Conservation (phyloP, 64 coral and sea anemone genomes). For the Orbicella faveolata region DNA sequence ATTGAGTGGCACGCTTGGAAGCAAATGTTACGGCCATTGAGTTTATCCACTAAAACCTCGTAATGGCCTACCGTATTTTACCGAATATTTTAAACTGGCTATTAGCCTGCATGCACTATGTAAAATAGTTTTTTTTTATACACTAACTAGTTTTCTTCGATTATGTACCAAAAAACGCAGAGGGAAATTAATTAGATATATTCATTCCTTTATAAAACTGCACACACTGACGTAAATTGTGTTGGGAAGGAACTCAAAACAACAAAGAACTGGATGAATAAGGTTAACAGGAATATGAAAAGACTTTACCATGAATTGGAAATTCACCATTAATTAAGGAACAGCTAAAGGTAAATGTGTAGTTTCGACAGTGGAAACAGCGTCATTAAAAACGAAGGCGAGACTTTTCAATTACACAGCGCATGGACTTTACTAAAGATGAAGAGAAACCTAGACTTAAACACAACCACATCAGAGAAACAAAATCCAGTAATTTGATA, state of each 20-base stretch:
- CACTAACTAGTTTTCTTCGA: not conserved
- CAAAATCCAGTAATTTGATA: no score
- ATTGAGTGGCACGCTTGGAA: not conserved
- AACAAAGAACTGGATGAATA: conserved; percentile 11
- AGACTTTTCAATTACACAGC: not conserved
- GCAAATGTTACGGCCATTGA: not conserved
- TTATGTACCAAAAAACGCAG: conserved; percentile 19
- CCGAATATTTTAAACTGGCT: not conserved
- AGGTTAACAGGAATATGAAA: conserved; percentile 9
- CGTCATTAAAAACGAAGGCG: conserved; percentile 6
- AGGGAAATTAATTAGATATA: conserved; percentile 40
- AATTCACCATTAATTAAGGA: not conserved
- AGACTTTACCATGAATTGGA: not conserved
- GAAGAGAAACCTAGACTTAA: no score
- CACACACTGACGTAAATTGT: conserved; percentile 1
- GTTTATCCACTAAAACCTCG: not conserved
- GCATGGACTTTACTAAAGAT: no score
- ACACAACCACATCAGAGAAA: no score
- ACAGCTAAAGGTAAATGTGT: not conserved
- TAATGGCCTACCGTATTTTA: not conserved
- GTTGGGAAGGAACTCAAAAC: not conserved
- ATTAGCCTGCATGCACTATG: not conserved
- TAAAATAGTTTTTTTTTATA: conserved; percentile 18
- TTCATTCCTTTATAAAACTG: conserved; percentile 33
- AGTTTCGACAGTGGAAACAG: not conserved